Percentiles rank a stretch among this genome's conserved stretches.
Evolutionary conservation across 1,140 invertebrate genomes (phyloP).

Genomic region (Argopecten irradians): DNA sequence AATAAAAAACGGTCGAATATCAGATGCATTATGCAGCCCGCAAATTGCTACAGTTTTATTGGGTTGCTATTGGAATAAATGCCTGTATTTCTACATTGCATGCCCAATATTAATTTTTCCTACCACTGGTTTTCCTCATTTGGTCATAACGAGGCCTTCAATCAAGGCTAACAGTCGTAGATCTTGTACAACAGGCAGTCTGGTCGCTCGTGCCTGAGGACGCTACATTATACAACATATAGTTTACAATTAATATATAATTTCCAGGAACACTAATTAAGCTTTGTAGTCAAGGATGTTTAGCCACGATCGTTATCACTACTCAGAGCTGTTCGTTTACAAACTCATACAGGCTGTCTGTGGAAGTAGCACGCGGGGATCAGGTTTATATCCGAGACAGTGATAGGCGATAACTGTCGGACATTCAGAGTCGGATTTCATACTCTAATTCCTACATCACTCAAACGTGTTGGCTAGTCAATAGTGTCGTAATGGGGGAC

Average conservation of each 20-base stretch:
- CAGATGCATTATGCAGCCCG: neutral
- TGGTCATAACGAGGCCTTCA: neutral
- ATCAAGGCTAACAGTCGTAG: neutral
- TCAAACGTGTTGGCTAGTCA: neutral
- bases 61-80: neutral
- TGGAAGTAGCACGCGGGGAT: too few species aligned
- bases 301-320: neutral
- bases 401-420: neutral
- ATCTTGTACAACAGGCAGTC: neutral
- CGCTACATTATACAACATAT: neutral
- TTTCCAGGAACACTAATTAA: neutral
- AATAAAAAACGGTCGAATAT: neutral
- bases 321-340: neutral
- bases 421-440: neutral
- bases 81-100: neutral
- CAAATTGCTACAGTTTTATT: neutral
- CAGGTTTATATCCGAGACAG: too few species aligned
- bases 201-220: neutral
- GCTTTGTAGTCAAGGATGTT: neutral
- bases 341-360: neutral
- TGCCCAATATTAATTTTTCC: neutral
- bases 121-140: neutral
- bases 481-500: neutral
- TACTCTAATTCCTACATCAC: neutral
- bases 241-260: neutral